Percentiles rank a stretch among this genome's conserved stretches.
phyloP scores from a whole-genome alignment of 2,888 invertebrate genomes.

The Oxystoma pomonae region DNA sequence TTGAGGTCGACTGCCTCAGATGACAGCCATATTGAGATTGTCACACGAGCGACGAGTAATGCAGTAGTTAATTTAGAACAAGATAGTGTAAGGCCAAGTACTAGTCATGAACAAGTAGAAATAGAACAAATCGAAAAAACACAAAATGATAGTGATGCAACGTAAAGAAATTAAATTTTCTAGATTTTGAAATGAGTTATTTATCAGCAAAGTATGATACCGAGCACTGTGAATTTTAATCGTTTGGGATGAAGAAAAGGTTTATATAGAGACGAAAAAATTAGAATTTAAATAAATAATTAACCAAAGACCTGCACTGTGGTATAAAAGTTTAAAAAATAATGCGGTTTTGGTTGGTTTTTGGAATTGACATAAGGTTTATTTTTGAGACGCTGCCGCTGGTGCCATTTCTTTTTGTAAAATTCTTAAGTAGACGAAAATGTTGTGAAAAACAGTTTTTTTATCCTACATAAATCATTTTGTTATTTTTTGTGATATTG shows the following conservation, averaged over 20 bases:
- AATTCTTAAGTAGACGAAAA: too few relatives aligned
- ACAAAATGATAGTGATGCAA: neutral
- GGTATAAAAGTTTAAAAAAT: too few relatives aligned
- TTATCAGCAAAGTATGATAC: too few relatives aligned
- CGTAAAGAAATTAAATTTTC: neutral
- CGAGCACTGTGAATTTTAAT: neutral
- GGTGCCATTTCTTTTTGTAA: too few relatives aligned
- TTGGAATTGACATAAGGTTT: too few relatives aligned
- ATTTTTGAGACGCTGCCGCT: too few relatives aligned
- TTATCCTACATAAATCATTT: neutral
- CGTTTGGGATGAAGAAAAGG: neutral
- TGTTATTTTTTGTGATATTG: conserved; percentile 22
- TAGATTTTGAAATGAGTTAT: too few relatives aligned
- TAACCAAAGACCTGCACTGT: too few relatives aligned
- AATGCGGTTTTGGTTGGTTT: too few relatives aligned
- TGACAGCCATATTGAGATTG: neutral
- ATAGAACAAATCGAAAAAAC: neutral
- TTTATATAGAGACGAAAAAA: too few relatives aligned
- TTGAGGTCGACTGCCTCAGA: neutral
- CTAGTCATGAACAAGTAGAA: conserved; percentile 16
- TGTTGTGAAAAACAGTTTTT: neutral
- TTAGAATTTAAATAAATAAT: too few relatives aligned
- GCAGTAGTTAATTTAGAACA: neutral
- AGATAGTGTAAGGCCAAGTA: conserved; percentile 7
- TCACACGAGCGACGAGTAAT: neutral